A percentile compares a stretch with the other conserved stretches of the same genome.
Evolutionary conservation across 2,888 invertebrate genomes (phyloP).

Genomic region (Synergus gifuensis): DNA sequence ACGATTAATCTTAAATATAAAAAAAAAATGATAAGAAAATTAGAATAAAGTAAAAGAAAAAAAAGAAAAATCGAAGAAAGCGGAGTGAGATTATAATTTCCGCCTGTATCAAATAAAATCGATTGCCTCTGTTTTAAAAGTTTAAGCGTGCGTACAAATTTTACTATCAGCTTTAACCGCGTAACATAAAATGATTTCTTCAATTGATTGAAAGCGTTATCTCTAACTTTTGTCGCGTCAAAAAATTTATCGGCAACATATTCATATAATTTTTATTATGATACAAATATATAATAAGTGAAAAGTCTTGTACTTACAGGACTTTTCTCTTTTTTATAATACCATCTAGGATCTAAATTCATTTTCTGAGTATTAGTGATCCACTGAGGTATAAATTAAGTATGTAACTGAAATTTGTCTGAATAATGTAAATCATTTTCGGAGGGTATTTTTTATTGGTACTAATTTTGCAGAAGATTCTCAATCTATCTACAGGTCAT

Average conservation of each 20-base stretch:
- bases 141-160: neutral
- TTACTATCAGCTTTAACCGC: neutral
- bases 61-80: neutral
- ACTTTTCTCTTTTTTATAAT: neutral
- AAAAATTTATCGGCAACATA: neutral
- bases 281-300: neutral
- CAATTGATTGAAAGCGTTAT: neutral
- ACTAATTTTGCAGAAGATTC: too few relatives aligned
- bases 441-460: neutral
- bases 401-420: neutral
- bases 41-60: neutral
- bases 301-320: neutral
- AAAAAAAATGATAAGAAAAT: neutral
- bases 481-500: too few relatives aligned
- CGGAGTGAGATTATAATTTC: conserved; percentile 3
- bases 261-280: neutral
- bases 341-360: neutral
- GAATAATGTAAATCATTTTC: neutral
- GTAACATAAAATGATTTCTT: neutral
- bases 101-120: conserved; percentile 15
- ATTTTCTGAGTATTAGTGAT: neutral
- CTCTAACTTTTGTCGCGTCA: neutral
- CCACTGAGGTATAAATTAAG: neutral
- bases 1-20: neutral
- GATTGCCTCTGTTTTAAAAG: neutral